Conservation (phyloP, 2,888 invertebrate genomes). For the Acanthacorydalis orientalis region DNA sequence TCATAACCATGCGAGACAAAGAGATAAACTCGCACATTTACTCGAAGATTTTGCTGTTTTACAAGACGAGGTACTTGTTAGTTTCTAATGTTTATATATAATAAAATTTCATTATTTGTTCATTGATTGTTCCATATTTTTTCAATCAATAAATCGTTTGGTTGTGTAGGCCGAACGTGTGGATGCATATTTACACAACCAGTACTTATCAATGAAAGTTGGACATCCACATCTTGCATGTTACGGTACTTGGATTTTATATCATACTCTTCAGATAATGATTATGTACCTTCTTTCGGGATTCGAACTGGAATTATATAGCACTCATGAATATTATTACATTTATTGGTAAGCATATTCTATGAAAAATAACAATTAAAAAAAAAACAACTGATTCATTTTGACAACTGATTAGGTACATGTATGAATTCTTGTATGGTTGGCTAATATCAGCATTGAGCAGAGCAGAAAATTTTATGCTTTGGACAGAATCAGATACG, state of each 20-base stretch:
- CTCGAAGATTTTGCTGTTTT: conserved; percentile 80
- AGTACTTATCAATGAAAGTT: conserved; percentile 48
- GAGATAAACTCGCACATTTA: conserved; percentile 80
- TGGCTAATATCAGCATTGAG: conserved; percentile 85
- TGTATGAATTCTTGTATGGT: conserved; percentile 87
- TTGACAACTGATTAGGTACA: conserved; percentile 44
- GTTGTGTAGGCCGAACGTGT: conserved; percentile 65
- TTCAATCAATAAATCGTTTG: conserved; percentile 7
- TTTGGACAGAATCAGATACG: conserved; percentile 27
- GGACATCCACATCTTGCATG: conserved; percentile 63
- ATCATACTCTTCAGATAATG: conserved; percentile 85
- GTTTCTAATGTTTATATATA: not conserved
- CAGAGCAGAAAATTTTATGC: conserved; percentile 70
- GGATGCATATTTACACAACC: conserved; percentile 61
- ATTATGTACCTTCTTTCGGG: conserved; percentile 86
- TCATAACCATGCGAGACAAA: conserved; percentile 86
- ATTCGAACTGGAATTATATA: conserved; percentile 89
- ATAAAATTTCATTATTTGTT: not conserved
- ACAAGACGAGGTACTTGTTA: conserved; percentile 64
- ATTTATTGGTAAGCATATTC: conserved; percentile 64
- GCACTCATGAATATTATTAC: conserved; percentile 90
- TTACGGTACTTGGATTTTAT: conserved; percentile 89
- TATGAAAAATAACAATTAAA: not conserved
- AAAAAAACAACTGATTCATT: conserved; percentile 1
- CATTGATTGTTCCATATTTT: conserved; percentile 1